A percentile compares a stretch with the other conserved stretches of the same genome.
phyloP scores from a whole-genome alignment of 1,140 invertebrate species.

The Lepidurus couesii region DNA sequence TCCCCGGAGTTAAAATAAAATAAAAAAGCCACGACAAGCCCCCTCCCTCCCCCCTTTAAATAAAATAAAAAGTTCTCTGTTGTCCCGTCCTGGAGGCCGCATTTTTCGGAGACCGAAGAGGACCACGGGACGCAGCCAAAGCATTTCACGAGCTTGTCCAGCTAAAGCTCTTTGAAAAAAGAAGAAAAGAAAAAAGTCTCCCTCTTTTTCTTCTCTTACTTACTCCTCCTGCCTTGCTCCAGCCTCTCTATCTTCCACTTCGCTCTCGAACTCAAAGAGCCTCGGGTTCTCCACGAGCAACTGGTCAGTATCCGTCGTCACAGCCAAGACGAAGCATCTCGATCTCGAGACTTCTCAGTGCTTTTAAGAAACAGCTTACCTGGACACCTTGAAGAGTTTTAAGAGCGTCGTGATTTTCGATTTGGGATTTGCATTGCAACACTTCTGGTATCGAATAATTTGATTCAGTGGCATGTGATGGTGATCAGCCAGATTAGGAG shows the following conservation, averaged over 20 bases:
- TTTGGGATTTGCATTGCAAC: neutral
- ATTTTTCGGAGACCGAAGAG: neutral
- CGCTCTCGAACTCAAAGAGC: conserved; percentile 13
- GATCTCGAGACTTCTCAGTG: neutral
- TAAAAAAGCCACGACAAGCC: no score
- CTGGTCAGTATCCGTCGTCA: conserved; percentile 15
- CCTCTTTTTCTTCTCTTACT: neutral
- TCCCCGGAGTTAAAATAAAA: no score
- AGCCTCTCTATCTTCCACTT: conserved; percentile 16
- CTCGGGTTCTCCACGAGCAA: conserved; percentile 1
- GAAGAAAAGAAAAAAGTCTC: neutral
- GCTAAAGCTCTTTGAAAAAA: neutral
- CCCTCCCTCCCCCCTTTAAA: no score
- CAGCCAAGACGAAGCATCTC: conserved; percentile 1
- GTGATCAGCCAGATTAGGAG: no score
- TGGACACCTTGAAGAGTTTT: neutral
- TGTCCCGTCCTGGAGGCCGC: neutral
- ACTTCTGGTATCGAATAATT: no score
- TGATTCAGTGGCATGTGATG: no score
- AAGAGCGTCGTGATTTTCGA: neutral
- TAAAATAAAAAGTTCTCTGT: neutral
- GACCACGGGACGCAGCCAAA: neutral
- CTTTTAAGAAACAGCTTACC: neutral
- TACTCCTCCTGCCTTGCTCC: neutral
- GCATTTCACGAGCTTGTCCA: neutral